These are phyloP conservation scores for Reinhardtius hippoglossoides DNA, from an alignment of 2,113 vertebrate genomes.

Conservation along the genomic window DNA sequence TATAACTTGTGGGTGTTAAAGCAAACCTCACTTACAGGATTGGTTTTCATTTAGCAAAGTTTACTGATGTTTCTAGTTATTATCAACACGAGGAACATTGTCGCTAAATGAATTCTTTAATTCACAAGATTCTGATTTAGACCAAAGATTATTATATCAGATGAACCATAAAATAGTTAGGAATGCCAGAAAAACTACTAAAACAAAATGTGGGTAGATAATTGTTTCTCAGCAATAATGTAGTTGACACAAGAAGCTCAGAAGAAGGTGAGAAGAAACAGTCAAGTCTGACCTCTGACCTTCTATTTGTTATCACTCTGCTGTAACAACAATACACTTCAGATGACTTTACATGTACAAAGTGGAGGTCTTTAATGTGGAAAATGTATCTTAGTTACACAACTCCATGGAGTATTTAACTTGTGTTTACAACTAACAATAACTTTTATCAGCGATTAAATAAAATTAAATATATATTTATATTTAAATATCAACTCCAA, in stretches of 20 bases:
- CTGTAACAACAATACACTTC: background rate
- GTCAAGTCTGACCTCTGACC: slow-evolving; percentile 1
- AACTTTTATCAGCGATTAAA: too few species aligned
- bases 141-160: background rate
- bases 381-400: too few species aligned
- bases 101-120: background rate
- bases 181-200: background rate
- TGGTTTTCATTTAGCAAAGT: background rate
- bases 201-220: background rate
- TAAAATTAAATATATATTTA: too few species aligned
- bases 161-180: background rate
- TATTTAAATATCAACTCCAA: too few species aligned
- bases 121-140: background rate
- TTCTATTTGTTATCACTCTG: slow-evolving; percentile 12
- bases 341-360: too few species aligned
- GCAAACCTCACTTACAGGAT: background rate
- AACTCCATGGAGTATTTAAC: too few species aligned
- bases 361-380: too few species aligned
- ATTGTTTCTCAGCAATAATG: background rate
- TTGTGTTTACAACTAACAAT: too few species aligned
- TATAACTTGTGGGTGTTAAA: background rate
- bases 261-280: slow-evolving; percentile 8
- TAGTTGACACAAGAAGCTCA: background rate
- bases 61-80: background rate
- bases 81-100: background rate